Conservation (phyloP, 2,888 invertebrate genomes). For the Mythimna albipuncta region DNA sequence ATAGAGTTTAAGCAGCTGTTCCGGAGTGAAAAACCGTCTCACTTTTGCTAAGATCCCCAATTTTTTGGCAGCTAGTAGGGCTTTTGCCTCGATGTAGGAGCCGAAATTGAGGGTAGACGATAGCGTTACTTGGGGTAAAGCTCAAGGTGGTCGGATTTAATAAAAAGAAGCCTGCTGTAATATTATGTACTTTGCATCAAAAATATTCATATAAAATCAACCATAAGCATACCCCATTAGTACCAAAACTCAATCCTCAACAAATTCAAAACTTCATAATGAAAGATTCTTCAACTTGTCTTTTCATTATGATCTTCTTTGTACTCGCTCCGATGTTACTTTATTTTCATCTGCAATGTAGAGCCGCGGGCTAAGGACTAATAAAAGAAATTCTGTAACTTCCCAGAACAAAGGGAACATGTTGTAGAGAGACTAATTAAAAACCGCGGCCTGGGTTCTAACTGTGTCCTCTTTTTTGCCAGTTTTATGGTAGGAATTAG, state of each 20-base stretch:
- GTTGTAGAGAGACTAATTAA: constrained; percentile 43
- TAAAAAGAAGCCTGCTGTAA: too few relatives aligned
- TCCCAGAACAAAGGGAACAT: constrained; percentile 39
- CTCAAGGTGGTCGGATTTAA: too few relatives aligned
- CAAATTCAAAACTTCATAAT: constrained; percentile 34
- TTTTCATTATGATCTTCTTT: constrained; percentile 46
- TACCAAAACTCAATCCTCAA: constrained; percentile 16
- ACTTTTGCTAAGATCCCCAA: too few relatives aligned
- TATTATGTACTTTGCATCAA: not conserved
- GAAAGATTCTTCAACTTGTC: constrained; percentile 39
- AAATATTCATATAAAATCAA: not conserved
- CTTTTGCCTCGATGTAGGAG: too few relatives aligned
- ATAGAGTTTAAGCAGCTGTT: too few relatives aligned
- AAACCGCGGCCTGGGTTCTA: constrained; percentile 13
- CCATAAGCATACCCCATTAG: not conserved
- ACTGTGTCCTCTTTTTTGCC: not conserved
- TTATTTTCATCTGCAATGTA: constrained; percentile 24
- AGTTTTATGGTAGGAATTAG: not conserved
- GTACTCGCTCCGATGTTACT: constrained; percentile 16
- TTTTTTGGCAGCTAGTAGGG: too few relatives aligned
- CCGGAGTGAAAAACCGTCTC: too few relatives aligned
- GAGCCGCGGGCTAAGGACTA: constrained; percentile 25
- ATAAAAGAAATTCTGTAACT: constrained; percentile 53
- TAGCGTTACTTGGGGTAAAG: too few relatives aligned
- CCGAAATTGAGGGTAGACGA: too few relatives aligned